A percentile compares a stretch with the other conserved stretches of the same genome.
Conservation (phyloP, 2,888 invertebrate species). For the Tetragnatha montana region DNA sequence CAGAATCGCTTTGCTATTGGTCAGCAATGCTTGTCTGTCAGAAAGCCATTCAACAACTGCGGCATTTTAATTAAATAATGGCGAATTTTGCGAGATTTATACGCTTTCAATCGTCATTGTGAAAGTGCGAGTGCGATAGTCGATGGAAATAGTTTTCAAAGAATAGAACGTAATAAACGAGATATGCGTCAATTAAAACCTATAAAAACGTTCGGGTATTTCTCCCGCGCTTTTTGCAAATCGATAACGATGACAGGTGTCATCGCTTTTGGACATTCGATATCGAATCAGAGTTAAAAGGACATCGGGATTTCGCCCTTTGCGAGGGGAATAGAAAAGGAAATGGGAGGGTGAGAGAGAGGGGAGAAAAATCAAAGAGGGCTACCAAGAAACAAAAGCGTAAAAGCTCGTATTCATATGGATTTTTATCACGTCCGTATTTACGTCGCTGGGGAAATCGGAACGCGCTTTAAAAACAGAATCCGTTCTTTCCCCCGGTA, state of each 20-base stretch:
- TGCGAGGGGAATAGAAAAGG: conserved; percentile 7
- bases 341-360: neutral
- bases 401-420: conserved; percentile 36
- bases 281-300: conserved; percentile 37
- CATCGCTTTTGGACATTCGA: conserved; percentile 37
- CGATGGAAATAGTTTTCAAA: neutral
- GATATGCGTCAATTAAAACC: neutral
- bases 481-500: conserved; percentile 24
- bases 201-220: neutral
- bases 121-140: neutral
- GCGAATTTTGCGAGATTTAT: neutral
- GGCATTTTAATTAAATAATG: neutral
- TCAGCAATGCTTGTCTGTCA: neutral
- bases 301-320: neutral
- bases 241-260: conserved; percentile 52
- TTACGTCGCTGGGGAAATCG: conserved; percentile 42
- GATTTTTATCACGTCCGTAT: conserved; percentile 45
- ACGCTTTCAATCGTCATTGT: neutral
- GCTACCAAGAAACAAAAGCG: conserved; percentile 25
- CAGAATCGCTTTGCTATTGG: neutral
- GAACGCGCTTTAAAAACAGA: conserved; percentile 47
- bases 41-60: neutral
- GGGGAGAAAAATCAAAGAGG: conserved; percentile 9
- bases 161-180: neutral
- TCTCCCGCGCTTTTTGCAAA: neutral